Evolutionary conservation across 2,113 vertebrate species (phyloP), one percentile per base, ranked within the genome.

Genomic region (Nerophis ophidion): DNA sequence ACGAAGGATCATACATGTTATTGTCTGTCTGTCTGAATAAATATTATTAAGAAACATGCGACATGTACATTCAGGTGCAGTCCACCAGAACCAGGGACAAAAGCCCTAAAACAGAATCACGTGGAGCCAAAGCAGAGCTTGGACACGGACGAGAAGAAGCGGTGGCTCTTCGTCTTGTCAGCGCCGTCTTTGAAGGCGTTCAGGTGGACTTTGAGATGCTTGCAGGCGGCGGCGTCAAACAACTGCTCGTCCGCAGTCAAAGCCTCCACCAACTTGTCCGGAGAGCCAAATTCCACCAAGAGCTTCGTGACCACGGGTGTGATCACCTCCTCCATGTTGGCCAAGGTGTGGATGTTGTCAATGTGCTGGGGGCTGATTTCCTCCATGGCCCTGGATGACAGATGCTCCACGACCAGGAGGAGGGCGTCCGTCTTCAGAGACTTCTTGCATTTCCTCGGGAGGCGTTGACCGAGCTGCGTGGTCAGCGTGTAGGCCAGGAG

Each of bases 321-420:
- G 36, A 56, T 56, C 16, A 56, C 54, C 10, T 56, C n/a, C 38
- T 56, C 54, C 36, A 56, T 11, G 54, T 56, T 56, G 54, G 38
- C 54, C 16, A 56, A 12, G 8, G 54, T 56, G 16, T 56, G 36
- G 38, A 56, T 56, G n/a, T 56, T 8, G 54, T 44, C n/a, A 0
- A 56, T 8, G n/a, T 56, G 16, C 3, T 38, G n/a, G n/a, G 54
- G 54, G 38, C 14, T 12, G 54, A 56, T 44, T 6, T 56, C 36
- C 38, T 40, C 11, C 54, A 56, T 12, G 15, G 54, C 54, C 54
- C 10, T 42, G 38, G 54, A 42, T 11, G 54, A 56, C 38, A 56
- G 36, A 7, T 42, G 54, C 54, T 56, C 36, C 8, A 42, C 5
- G 0, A 12, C 10, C 38, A 19, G n/a, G 36, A 56, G 40, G n/a